These are phyloP conservation scores for Norana najaformis DNA, from an alignment of 2,888 invertebrate genomes.

Conservation along the genomic window DNA sequence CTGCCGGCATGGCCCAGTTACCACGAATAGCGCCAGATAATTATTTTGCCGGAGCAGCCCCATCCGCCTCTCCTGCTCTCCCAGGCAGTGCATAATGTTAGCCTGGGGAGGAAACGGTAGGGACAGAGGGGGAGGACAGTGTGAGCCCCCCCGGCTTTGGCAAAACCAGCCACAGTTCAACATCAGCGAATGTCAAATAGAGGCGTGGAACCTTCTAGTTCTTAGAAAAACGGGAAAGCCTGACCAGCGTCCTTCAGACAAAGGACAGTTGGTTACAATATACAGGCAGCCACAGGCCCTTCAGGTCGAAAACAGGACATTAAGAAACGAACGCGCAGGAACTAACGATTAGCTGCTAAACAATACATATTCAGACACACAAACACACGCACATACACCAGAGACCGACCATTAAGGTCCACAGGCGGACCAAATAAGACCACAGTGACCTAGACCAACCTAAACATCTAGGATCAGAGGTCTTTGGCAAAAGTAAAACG, in stretches of 20 bases:
- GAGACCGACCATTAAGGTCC: background rate
- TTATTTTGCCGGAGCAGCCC: background rate
- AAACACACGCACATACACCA: background rate
- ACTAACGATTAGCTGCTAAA: too few species aligned
- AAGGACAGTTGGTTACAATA: background rate
- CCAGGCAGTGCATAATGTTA: constrained; percentile 9
- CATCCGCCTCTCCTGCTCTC: background rate
- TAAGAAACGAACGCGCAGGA: background rate
- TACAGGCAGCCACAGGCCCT: background rate
- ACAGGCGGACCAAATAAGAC: background rate
- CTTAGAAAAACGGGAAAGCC: background rate
- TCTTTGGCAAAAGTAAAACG: background rate
- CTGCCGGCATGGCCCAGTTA: background rate
- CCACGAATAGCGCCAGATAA: background rate
- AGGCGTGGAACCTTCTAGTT: background rate
- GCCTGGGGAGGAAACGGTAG: background rate
- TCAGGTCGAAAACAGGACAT: background rate
- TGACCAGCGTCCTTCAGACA: background rate
- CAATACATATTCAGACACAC: background rate
- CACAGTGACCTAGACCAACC: background rate
- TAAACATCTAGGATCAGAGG: background rate
- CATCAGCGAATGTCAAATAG: constrained; percentile 13
- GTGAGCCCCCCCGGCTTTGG: background rate
- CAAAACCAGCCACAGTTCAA: background rate
- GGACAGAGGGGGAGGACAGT: background rate